Base-by-base conservation (phyloP, 2,797 vertebrate genomes). In the Pachyuromys duprasi region DNA sequence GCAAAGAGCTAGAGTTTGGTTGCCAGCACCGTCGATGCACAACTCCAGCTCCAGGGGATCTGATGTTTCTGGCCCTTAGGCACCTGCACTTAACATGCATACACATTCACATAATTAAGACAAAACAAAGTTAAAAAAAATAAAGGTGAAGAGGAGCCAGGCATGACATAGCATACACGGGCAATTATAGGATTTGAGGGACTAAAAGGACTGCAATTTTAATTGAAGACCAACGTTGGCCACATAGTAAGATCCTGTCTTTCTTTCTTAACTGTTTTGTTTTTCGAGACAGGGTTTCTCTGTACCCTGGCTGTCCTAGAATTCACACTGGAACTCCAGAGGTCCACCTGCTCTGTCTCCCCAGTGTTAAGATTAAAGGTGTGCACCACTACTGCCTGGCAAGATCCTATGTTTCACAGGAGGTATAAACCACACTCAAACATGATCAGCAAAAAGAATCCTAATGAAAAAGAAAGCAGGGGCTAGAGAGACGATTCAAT, bases 341-440 rank as follows among this genome's bases (percentile, higher is more conserved):
- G 45, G 45, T 57, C 55, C 17, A 17, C 17, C 55, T 57, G 55
- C 55, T 57, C 55, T 57, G 55, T 15, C 55, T 57, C 55, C 55
- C 55, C 1, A 57, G 55, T 17, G 55, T 5, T 57, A 18, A 18
- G 55, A 57, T 17, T 57, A 18, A 57, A 57, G 55, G 55, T 18
- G 17, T 57, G 55, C 55, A 57, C 55, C 55, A 57, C 55, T 3
- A 57, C 55, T 57, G 55, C 55, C 49, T 49, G 49, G 60, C 18
- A 65, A 83, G 36, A n/a, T 5, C 63, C 42, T 69, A 20, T 36
- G 12, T 86, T 31, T 49, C 33, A 53, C 53, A 69, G n/a, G 67
- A n/a, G 33, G 28, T 55, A 93, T 65, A 74, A 97, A 92, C 42
- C 39, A 96, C n/a, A 92, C 18, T 65, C 62, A 96, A 62, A 95